Evolutionary conservation across 2,113 vertebrate species (phyloP), one percentile per base, ranked within the genome.

Genomic region (Thalassarche chlororhynchos): DNA sequence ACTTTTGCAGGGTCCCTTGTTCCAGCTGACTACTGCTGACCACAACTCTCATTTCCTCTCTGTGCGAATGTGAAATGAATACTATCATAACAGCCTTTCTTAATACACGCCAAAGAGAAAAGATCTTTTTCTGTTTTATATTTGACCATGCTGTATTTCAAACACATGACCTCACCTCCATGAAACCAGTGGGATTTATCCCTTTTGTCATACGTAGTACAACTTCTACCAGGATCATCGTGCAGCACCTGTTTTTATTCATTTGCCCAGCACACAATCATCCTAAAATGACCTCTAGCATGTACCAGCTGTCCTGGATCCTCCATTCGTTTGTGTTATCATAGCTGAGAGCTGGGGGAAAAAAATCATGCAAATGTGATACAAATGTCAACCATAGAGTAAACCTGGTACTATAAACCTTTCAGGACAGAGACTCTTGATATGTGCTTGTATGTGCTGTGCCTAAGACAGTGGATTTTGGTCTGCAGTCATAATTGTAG

Each of bases 1-100:
- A 7, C 47, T 89, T 87, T 64, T 87, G 57, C 86, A 87, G 47
- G 32, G 83, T 95, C 88, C 69, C 86, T 89, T 87, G 61, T 79
- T 93, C 40, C 65, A 92, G 86, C 34, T 1, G 9, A 40, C 58
- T 72, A 17, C 74, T 78, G 75, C 84, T 94, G 93, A 92, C 97
- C 96, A 75, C 90, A 96, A 55, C n/a, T 90, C 78, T 94, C 72
- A 96, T 92, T 97, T 97, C 95, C 92, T 92, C 64, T 95, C 93
- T 61, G 42, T 20, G 32, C 3, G 3, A 72, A 89, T 32, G 61
- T 86, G 93, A 93, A 96, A 91, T 61, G 47, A 92, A 95, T 71
- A 58, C 68, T 92, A 34, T 38, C 51, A 24, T 62, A 95, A 90
- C 79, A 94, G 68, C 29, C 55, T 75, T 92, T 91, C 84, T 95